A percentile compares a stretch with the other conserved stretches of the same genome.
phyloP scores from a whole-genome alignment of 1,140 invertebrate species.

The fruit fly (Drosophila melanogaster) region Release_6_plus_ISO1_MT NT_033779.5:10463001-10463500 shows the following conservation, averaged over 20 bases:
- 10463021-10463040: constrained; percentile 10
- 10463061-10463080: constrained; percentile 43
- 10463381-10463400: constrained; percentile 46
- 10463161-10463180: constrained; percentile 7
- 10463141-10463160: constrained; percentile 25
- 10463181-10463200: constrained; percentile 5
- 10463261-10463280: background rate
- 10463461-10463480: constrained; percentile 45
- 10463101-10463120: constrained; percentile 21
- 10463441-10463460: constrained; percentile 45
- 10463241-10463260: constrained; percentile 1
- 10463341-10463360: constrained; percentile 58
- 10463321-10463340: constrained; percentile 11
- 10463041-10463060: constrained; percentile 12
- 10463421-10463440: constrained; percentile 51
- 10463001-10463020: constrained; percentile 15
- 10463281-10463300: too few species aligned
- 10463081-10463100: constrained; percentile 36
- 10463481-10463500: constrained; percentile 50
- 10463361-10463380: constrained; percentile 33
- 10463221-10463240: background rate
- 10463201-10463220: background rate
- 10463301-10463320: background rate
- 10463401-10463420: constrained; percentile 44
- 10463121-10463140: constrained; percentile 32